Base-by-base conservation (phyloP, 2,797 vertebrate species). In the Pangasius sanitwongsei region DNA sequence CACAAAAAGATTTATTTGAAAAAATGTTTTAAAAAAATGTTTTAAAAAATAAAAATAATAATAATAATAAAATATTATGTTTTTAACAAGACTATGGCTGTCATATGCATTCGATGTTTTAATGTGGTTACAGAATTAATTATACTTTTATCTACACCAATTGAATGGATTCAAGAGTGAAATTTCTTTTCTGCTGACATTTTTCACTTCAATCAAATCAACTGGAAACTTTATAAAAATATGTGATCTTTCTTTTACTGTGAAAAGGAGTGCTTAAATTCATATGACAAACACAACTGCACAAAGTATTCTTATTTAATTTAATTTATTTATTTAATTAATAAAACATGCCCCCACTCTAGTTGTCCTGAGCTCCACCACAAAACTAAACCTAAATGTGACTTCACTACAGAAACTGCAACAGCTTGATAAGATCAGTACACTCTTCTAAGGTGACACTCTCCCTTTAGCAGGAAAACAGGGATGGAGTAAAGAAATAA, bases 381-480 rank as follows among this genome's bases (percentile, higher is more conserved):
- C 34, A 61, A 88, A 67, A 37, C 12, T 50, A 57, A 86, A 81
- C 6, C 61, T 34, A 31, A 78, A 59, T 6, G 34, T 65, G 81
- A 61, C 16, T 50, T 59, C 44, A 53, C 53, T 77, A 48, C 11
- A 83, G 5, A 53, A 61, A 31, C 34, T 48, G 20, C 8, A 48
- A 50, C 18, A n/a, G 48, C 74, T 61, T 89, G 63, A 59, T 28
- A 53, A 53, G 48, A 18, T 7, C 48, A 77, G 4, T 20, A 31
- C 28, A 57, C 1, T 18, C 57, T 31, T 80, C 44, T 41, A 85
- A 80, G 55, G 85, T 85, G 86, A 78, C 89, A 92, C 90, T 81
- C 92, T 91, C 93, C 89, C 93, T 91, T 92, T 88, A 80, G 63
- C 70, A 90, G 82, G 88, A 72, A 74, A 88, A 90, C 83, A 87